Percentiles rank a stretch among this genome's conserved stretches.
Conservation (phyloP, 1,140 invertebrate species). For the Solen grandis region DNA sequence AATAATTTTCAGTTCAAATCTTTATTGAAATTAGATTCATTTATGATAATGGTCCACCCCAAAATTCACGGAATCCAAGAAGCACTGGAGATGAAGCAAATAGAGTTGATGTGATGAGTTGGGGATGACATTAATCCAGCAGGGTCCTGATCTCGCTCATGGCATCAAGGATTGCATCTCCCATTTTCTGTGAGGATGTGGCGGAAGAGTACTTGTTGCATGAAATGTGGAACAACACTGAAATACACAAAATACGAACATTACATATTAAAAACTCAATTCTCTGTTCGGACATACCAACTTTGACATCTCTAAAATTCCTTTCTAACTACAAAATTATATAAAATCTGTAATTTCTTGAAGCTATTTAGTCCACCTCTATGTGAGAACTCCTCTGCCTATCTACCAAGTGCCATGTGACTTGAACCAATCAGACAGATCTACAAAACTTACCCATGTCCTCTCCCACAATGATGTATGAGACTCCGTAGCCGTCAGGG, state of each 20-base stretch:
- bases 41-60: too few species aligned
- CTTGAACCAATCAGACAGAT: too few species aligned
- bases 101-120: too few species aligned
- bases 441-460: conserved; percentile 86
- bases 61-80: too few species aligned
- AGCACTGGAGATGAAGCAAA: too few species aligned
- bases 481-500: conserved; percentile 98
- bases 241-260: too few species aligned
- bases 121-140: conserved; percentile 34
- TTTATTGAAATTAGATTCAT: too few species aligned
- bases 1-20: too few species aligned
- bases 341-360: not conserved
- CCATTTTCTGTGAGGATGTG: conserved; percentile 49
- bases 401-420: too few species aligned
- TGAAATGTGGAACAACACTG: conserved; percentile 52
- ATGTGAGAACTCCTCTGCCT: too few species aligned
- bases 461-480: conserved; percentile 98
- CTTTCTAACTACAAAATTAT: not conserved
- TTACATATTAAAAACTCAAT: not conserved
- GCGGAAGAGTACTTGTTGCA: conserved; percentile 40
- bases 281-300: not conserved
- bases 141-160: conserved; percentile 43
- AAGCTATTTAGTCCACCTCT: not conserved
- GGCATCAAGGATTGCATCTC: conserved; percentile 49
- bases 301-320: not conserved